phyloP scores from a whole-genome alignment of 1,140 invertebrate genomes.

The Papilio helenus region DNA sequence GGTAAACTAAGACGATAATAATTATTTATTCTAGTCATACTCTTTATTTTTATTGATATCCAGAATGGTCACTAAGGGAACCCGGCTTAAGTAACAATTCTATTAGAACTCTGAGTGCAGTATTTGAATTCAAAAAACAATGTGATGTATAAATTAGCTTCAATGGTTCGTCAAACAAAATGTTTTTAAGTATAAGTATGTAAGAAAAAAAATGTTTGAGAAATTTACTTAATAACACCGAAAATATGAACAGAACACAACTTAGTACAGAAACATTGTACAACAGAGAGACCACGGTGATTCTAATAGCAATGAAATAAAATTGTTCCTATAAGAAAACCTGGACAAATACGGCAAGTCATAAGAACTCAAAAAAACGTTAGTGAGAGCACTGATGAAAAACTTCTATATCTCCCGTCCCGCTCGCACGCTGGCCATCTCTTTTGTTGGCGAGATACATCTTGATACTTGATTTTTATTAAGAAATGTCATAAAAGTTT shows the following conservation, averaged over 20 bases:
- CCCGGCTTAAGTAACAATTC: too few species aligned
- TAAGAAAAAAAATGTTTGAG: too few species aligned
- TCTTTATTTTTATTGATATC: too few species aligned
- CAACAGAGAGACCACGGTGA: slow-evolving; percentile 57
- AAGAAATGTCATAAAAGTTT: slow-evolving; percentile 21
- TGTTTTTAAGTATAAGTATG: too few species aligned
- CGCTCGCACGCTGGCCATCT: slow-evolving; percentile 59
- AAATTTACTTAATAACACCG: too few species aligned
- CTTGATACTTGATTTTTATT: slow-evolving; percentile 64
- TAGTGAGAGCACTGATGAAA: slow-evolving; percentile 60
- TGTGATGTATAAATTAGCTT: too few species aligned
- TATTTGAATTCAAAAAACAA: too few species aligned
- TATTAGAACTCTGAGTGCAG: too few species aligned
- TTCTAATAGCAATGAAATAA: slow-evolving; percentile 52
- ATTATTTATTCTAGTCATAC: background rate
- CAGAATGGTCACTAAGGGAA: too few species aligned
- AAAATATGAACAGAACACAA: background rate
- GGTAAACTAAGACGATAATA: background rate
- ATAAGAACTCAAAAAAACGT: slow-evolving; percentile 75
- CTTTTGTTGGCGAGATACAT: slow-evolving; percentile 39
- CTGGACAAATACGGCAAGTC: slow-evolving; percentile 58
- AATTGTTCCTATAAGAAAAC: slow-evolving; percentile 63
- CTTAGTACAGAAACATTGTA: background rate
- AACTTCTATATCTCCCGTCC: slow-evolving; percentile 59
- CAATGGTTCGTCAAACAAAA: too few species aligned